These are phyloP conservation scores for Dendrocincla tyrannina DNA, from an alignment of 2,797 vertebrate genomes.

Conservation along the genomic window DNA sequence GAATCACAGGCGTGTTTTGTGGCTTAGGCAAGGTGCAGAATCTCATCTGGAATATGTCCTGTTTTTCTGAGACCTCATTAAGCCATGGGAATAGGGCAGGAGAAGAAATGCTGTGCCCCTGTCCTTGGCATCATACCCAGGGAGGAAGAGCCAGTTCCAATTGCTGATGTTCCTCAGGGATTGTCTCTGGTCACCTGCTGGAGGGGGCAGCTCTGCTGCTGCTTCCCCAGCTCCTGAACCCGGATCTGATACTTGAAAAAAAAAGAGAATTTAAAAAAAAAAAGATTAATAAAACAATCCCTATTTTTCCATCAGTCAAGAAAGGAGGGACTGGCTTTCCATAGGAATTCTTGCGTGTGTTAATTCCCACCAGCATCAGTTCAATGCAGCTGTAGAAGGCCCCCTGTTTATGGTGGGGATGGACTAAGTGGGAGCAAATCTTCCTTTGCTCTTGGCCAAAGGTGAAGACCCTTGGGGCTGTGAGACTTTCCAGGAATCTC, in stretches of 20 bases:
- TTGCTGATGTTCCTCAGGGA: neutral
- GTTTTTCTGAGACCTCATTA: neutral
- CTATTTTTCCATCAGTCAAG: neutral
- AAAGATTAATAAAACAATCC: too few species aligned
- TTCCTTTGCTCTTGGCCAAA: conserved; percentile 32
- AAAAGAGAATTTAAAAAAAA: neutral
- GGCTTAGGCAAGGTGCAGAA: neutral
- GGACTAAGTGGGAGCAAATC: neutral
- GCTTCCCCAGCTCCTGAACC: neutral
- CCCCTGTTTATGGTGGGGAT: neutral
- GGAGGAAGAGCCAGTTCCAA: neutral
- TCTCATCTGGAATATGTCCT: neutral
- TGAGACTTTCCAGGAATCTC: conserved; percentile 18
- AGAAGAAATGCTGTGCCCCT: neutral
- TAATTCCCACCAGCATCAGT: conserved; percentile 19
- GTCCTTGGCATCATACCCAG: neutral
- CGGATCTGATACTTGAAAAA: neutral
- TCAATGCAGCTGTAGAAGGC: conserved; percentile 14
- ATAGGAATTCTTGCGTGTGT: neutral
- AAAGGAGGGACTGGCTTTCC: neutral
- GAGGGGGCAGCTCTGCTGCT: neutral
- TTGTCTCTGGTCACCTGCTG: neutral
- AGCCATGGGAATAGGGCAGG: neutral
- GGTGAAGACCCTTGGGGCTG: neutral
- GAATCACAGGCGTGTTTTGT: neutral